Evolutionary conservation across 2,888 invertebrate species (phyloP).

Genomic region (Toxonevra muliebris): DNA sequence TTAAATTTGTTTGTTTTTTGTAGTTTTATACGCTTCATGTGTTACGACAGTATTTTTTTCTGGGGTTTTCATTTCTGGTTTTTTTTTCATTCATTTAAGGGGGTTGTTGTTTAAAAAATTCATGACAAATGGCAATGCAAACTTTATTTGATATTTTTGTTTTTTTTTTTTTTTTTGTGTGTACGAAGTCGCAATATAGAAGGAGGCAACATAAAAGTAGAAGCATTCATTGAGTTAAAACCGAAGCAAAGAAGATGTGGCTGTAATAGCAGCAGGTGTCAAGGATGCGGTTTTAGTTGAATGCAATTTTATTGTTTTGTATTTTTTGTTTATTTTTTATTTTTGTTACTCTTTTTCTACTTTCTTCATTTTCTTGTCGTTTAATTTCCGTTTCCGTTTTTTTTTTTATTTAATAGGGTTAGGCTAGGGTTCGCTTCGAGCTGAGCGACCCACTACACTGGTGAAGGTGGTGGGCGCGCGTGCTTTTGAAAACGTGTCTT

Average conservation of each 20-base stretch:
- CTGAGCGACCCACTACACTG: neutral
- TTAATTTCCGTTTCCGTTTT: too few relatives aligned
- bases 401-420: too few relatives aligned
- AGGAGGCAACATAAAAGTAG: too few relatives aligned
- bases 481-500: neutral
- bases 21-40: slow-evolving; percentile 9
- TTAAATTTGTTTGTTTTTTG: slow-evolving; percentile 21
- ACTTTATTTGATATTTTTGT: neutral
- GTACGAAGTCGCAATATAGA: too few relatives aligned
- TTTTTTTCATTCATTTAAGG: slow-evolving; percentile 12
- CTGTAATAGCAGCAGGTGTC: neutral
- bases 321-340: too few relatives aligned
- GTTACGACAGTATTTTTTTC: neutral
- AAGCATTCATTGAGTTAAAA: too few relatives aligned
- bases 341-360: too few relatives aligned
- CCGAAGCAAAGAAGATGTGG: too few relatives aligned
- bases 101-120: slow-evolving; percentile 19
- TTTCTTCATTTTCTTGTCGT: too few relatives aligned
- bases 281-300: neutral
- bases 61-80: slow-evolving; percentile 36
- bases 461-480: too few relatives aligned
- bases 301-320: neutral
- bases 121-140: slow-evolving; percentile 9
- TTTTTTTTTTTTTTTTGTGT: too few relatives aligned
- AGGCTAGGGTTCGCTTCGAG: neutral